Evolutionary conservation across 2,888 invertebrate species (phyloP), one percentile per base, ranked within the genome.

Genomic region (Hipparchia semele): DNA sequence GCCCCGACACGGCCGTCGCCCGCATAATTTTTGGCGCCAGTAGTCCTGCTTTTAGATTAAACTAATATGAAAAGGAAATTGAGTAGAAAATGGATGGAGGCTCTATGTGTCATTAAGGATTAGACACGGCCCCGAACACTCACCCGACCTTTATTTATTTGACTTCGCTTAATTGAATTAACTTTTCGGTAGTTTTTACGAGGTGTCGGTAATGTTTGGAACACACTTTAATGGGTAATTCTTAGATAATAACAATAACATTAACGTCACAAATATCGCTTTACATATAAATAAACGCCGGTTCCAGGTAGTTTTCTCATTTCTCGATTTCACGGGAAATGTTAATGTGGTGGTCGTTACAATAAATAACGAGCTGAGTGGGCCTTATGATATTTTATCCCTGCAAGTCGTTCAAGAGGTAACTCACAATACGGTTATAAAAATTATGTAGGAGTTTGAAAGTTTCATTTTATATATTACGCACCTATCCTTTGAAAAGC

Each of bases 61-160:
- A 94, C 93, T 94, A 94, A 94, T 94, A 94, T 87, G 92, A 92
- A 94, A 91, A 94, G 93, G 94, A 94, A 94, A 94, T 94, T 92
- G 91, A 87, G 91, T 94, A 94, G 92, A 94, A 94, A 94, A 94
- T 92, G 88, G 93, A 89, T 85, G 86, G 88, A 91, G 91, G 87
- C 82, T 88, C 88, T 90, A 90, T 91, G 89, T 92, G 92, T 93
- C 94, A 94, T 94, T 94, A 94, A 88, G 89, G 81, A 94, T 94
- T 94, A 83, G 94, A 87, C 86, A 87, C 90, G 92, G 85, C 81
- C 82, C 87, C 84, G 84, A 85, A 84, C 82, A 87, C 86, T 87
- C 87, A 85, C 81, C 83, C 78, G 82, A 81, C 87, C 87, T 89
- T 90, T 89, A 91, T 90, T 90, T 93, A 90, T 92, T 94, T 90